These are phyloP conservation scores for Zoanthus sociatus DNA, from an alignment of 92 coral and sea anemone genomes.

Conservation along the genomic window DNA sequence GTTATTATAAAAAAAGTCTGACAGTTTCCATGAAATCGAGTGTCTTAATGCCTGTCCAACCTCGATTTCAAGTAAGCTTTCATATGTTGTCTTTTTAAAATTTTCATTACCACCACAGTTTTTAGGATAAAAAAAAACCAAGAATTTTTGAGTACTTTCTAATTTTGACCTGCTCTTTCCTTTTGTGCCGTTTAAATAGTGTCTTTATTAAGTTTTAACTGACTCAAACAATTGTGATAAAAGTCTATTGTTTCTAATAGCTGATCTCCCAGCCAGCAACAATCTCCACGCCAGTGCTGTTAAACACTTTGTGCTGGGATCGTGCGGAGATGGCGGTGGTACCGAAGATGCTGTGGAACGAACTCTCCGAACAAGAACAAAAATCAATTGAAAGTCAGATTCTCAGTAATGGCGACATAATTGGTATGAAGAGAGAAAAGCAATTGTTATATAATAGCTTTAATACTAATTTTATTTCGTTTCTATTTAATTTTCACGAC, in stretches of 20 bases:
- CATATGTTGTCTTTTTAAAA: no score
- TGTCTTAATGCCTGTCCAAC: no score
- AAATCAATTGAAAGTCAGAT: constrained; percentile 62
- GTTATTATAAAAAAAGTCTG: no score
- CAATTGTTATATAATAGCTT: not conserved
- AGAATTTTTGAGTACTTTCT: no score
- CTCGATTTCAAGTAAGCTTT: no score
- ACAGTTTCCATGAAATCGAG: no score
- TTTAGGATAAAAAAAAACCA: no score
- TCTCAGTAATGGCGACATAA: constrained; percentile 60
- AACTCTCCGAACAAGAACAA: constrained; percentile 56
- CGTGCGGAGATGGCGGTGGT: constrained; percentile 76
- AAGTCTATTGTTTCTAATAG: not conserved
- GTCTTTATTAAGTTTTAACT: no score
- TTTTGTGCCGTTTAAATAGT: no score
- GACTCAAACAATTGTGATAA: no score
- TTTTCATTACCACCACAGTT: no score
- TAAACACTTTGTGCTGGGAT: constrained; percentile 86
- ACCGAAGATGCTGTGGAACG: constrained; percentile 55
- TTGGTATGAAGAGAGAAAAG: constrained; percentile 59
- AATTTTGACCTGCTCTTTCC: no score
- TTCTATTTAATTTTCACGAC: not conserved
- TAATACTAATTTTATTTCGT: not conserved
- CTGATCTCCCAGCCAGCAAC: not conserved
- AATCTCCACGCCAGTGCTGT: constrained; percentile 64